Conservation (phyloP, 2,888 invertebrate species). For the Limnephilus auricula region DNA sequence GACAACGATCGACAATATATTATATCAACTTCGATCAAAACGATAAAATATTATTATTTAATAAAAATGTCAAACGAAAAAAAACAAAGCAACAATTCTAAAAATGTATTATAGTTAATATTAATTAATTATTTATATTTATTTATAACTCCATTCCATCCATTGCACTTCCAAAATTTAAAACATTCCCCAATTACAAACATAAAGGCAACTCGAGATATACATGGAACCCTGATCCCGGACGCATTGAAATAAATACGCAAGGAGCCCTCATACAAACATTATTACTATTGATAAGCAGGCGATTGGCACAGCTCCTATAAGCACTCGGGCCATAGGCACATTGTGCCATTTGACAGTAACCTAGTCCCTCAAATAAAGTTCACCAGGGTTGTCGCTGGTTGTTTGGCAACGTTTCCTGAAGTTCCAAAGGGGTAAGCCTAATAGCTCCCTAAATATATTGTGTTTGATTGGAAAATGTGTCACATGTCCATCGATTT, state of each 20-base stretch:
- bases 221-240: neutral
- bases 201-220: slow-evolving; percentile 35
- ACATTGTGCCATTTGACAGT: no score
- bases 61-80: slow-evolving; percentile 44
- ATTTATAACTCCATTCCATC: slow-evolving; percentile 14
- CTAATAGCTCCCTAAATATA: no score
- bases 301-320: no score
- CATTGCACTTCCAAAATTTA: slow-evolving; percentile 65
- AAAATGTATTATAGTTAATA: slow-evolving; percentile 9
- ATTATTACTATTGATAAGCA: no score
- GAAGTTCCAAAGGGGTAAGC: no score
- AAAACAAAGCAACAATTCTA: slow-evolving; percentile 32
- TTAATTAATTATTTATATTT: neutral
- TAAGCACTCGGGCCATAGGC: no score
- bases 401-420: no score
- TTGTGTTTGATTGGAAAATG: no score
- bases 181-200: slow-evolving; percentile 34
- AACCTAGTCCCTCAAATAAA: no score
- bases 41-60: slow-evolving; percentile 34
- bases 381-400: no score
- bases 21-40: neutral
- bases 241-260: neutral
- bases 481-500: no score
- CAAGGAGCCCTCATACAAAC: neutral
- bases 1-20: neutral